Percentiles rank a stretch among this genome's conserved stretches.
phyloP scores from a whole-genome alignment of 2,888 invertebrate genomes.

The Orchesella flavescens region DNA sequence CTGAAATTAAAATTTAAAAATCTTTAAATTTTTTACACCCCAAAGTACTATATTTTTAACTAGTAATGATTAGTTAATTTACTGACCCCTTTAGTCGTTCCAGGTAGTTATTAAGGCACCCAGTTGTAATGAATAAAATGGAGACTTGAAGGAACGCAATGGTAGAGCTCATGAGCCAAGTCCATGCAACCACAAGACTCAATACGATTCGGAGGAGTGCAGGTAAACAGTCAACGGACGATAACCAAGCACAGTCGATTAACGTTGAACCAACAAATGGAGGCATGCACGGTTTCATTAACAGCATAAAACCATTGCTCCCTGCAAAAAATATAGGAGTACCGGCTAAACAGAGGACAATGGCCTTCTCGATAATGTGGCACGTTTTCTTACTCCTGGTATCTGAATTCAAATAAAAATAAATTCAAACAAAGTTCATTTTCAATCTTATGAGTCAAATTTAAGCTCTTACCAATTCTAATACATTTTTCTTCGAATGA shows the following conservation, averaged over 20 bases:
- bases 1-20: neutral
- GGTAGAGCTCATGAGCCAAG: neutral
- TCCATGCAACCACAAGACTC: conserved; percentile 6
- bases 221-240: neutral
- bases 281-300: conserved; percentile 14
- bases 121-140: neutral
- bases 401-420: neutral
- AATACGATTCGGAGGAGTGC: neutral
- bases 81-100: neutral
- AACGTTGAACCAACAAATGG: conserved; percentile 6
- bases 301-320: neutral
- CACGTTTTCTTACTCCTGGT: neutral
- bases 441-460: no score
- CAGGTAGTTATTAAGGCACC: conserved; percentile 4
- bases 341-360: neutral
- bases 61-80: neutral
- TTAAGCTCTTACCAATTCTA: neutral
- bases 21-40: no score
- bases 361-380: neutral
- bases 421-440: neutral
- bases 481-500: neutral
- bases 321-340: neutral
- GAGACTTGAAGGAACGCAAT: neutral
- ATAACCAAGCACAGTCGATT: neutral
- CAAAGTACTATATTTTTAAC: no score